Evolutionary conservation across 1,140 invertebrate genomes (phyloP), one percentile per base, ranked within the genome.

Genomic region (Drosophila azteca): DNA sequence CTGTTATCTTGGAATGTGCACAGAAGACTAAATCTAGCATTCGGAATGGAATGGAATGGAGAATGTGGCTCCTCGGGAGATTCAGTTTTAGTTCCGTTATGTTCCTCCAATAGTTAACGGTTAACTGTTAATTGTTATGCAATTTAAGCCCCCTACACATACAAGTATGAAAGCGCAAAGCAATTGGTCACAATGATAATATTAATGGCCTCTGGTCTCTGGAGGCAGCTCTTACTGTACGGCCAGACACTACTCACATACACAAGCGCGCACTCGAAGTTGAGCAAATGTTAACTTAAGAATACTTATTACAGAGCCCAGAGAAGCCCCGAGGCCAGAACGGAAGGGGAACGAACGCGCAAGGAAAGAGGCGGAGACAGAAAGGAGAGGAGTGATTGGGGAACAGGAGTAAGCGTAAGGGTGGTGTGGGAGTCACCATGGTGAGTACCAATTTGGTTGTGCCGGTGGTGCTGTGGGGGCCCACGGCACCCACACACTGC

Each of bases 381-480:
- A 20, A 29, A 26, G 41, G 26, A 49, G 35, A 26, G 41, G 35
- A 49, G 35, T 39, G 35, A 39, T 13, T 39, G 35, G 44, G 22
- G n/a, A 41, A n/a, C 15, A 22, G 52, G 41, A 41, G 45, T 6
- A 29, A 43, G 35, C 59, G 61, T 9, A 52, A 53, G 26, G 57
- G 60, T 63, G 35, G 59, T 48, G 54, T 22, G 24, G 45, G 26
- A 55, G 26, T 44, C n/a, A 66, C 45, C 61, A 97, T 97, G 96
- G 95, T 96, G 29, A 96, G 95, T 52, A 96, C 95, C 73, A 98
- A 97, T 93, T 94, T 99, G 50, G 97, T 99, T 50, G 97, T 99
- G 48, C 98, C 99, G 0, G 96, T 99, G 76, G 97, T 99, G 52
- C 92, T 99, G 45, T 99, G 99, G 99, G 99, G 98, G 8, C 96